Evolutionary conservation across 92 coral and sea anemone species (phyloP).

Genomic region (Nematostella vectensis): DNA sequence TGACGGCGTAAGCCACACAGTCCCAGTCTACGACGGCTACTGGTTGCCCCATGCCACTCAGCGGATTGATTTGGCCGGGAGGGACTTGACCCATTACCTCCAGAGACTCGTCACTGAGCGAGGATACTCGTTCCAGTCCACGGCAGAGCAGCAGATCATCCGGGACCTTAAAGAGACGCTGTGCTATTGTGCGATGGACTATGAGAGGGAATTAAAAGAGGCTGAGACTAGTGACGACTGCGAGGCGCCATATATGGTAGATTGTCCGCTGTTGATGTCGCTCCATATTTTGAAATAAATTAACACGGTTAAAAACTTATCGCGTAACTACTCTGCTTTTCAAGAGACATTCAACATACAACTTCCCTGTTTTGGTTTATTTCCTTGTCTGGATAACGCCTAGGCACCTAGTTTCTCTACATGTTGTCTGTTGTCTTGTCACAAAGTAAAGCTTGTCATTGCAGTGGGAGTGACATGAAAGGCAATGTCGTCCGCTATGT

Average conservation of each 20-base stretch:
- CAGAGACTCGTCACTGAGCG: slow-evolving; percentile 73
- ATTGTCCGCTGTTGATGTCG: slow-evolving; percentile 3
- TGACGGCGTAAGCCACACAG: slow-evolving; percentile 87
- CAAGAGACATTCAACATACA: no score
- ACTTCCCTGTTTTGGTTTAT: no score
- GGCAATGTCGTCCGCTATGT: no score
- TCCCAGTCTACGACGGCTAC: slow-evolving; percentile 97
- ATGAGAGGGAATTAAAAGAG: slow-evolving; percentile 60
- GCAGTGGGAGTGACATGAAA: no score
- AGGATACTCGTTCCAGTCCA: slow-evolving; percentile 79
- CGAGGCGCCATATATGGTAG: slow-evolving; percentile 71
- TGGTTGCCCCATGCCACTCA: slow-evolving; percentile 95
- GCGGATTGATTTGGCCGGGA: slow-evolving; percentile 82
- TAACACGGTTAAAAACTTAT: no score
- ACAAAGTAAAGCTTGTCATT: no score
- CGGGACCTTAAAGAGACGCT: slow-evolving; percentile 88
- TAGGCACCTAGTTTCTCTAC: no score
- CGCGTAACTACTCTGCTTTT: no score
- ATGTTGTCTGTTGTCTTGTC: no score
- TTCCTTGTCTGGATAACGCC: no score
- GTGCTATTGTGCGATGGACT: slow-evolving; percentile 83
- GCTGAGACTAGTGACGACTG: slow-evolving; percentile 68
- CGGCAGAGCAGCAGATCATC: slow-evolving; percentile 86
- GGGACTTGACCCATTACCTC: slow-evolving; percentile 68
- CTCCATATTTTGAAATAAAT: no score